Percentiles rank a stretch among this genome's conserved stretches.
phyloP scores from a whole-genome alignment of 1,140 invertebrate species.

The Augochlora pura region DNA sequence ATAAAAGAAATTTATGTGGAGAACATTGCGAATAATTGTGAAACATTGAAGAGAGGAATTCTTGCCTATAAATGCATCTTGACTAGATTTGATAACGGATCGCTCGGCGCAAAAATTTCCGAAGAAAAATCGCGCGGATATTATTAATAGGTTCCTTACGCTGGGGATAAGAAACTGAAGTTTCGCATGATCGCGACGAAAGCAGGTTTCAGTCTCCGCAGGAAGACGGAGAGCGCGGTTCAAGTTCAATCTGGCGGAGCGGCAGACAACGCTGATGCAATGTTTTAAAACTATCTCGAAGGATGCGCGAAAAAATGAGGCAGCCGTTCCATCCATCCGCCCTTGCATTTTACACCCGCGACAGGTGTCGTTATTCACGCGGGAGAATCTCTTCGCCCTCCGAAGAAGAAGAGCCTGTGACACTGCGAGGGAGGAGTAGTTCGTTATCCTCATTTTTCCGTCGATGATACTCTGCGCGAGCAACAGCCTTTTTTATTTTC shows the following conservation, averaged over 20 bases:
- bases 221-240: neutral
- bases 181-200: neutral
- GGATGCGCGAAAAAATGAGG: neutral
- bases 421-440: too few species aligned
- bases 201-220: neutral
- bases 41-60: too few species aligned
- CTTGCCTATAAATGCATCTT: too few species aligned
- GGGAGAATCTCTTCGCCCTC: neutral
- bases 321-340: constrained; percentile 1
- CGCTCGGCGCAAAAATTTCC: too few species aligned
- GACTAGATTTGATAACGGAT: too few species aligned
- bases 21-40: too few species aligned
- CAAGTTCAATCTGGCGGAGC: neutral
- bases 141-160: too few species aligned
- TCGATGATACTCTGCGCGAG: neutral
- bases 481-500: neutral
- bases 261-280: too few species aligned
- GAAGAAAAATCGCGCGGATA: too few species aligned
- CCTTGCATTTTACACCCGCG: constrained; percentile 36
- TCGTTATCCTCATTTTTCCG: neutral
- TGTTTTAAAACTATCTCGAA: neutral
- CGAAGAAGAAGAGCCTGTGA: neutral
- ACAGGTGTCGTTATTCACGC: constrained; percentile 55
- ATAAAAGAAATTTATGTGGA: too few species aligned
- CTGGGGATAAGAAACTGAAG: too few species aligned